phyloP scores from a whole-genome alignment of 2,113 vertebrate genomes.

The Sclerurus mexicanus region DNA sequence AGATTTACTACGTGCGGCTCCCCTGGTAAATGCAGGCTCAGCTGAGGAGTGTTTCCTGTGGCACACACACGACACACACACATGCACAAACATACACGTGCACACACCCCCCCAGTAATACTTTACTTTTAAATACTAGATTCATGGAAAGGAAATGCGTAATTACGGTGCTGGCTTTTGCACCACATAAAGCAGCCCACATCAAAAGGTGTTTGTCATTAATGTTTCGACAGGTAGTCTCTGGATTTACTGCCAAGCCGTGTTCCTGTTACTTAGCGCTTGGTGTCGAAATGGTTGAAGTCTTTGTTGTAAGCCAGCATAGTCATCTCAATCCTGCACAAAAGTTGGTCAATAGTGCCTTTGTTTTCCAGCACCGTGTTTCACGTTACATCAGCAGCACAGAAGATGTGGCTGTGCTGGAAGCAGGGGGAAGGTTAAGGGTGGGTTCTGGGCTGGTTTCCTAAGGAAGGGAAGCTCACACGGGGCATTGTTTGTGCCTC shows the following conservation, averaged over 20 bases:
- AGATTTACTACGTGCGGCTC: conserved; percentile 47
- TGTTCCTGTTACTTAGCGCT: conserved; percentile 51
- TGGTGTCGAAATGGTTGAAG: background rate
- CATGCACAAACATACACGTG: background rate
- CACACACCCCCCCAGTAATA: background rate
- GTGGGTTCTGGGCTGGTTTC: background rate
- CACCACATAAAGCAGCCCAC: conserved; percentile 65
- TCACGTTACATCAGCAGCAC: background rate
- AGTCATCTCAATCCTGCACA: conserved; percentile 58
- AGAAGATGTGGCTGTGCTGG: background rate
- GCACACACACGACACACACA: too few relatives aligned
- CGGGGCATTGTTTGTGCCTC: background rate
- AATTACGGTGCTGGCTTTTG: conserved; percentile 54
- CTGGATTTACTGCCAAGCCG: conserved; percentile 31
- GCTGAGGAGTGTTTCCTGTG: background rate
- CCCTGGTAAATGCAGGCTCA: background rate
- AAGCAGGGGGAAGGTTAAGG: conserved; percentile 1
- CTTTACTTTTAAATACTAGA: conserved; percentile 6
- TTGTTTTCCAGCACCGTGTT: conserved; percentile 46
- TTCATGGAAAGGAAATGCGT: conserved; percentile 60
- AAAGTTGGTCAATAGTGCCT: conserved; percentile 55
- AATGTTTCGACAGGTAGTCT: conserved; percentile 72
- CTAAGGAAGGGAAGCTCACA: background rate
- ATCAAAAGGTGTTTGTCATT: conserved; percentile 69
- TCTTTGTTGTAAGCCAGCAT: conserved; percentile 32